Conservation (phyloP, 2,888 invertebrate genomes). For the Salpingus planirostris region DNA sequence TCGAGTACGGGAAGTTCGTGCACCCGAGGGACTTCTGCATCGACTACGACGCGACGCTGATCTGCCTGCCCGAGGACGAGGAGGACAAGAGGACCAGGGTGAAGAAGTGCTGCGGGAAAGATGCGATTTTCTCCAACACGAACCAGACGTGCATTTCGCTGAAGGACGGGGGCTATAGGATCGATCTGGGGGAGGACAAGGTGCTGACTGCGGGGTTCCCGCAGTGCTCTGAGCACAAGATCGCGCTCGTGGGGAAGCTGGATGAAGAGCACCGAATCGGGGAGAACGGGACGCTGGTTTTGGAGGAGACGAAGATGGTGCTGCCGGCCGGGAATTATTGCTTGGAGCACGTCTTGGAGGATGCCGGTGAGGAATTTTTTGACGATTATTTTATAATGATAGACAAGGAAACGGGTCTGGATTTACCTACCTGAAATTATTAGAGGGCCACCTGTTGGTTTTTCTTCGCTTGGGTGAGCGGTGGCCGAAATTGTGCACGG, state of each 20-base stretch:
- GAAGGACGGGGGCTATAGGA: constrained; percentile 30
- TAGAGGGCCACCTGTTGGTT: too few relatives aligned
- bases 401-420: too few relatives aligned
- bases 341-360: constrained; percentile 42
- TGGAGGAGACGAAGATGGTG: constrained; percentile 41
- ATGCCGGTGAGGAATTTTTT: constrained; percentile 36
- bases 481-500: too few relatives aligned
- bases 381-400: too few relatives aligned
- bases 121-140: constrained; percentile 52
- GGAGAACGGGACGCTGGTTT: constrained; percentile 47
- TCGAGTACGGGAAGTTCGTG: constrained; percentile 43
- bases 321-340: constrained; percentile 41
- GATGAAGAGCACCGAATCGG: constrained; percentile 45
- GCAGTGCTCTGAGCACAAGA: constrained; percentile 37
- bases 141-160: constrained; percentile 43
- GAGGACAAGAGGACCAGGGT: constrained; percentile 30
- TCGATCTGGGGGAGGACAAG: constrained; percentile 30
- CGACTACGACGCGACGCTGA: constrained; percentile 55
- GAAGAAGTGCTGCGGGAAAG: constrained; percentile 63
- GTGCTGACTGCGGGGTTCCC: constrained; percentile 33
- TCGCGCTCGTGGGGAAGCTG: constrained; percentile 52
- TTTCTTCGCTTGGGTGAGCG: too few relatives aligned
- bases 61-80: constrained; percentile 45
- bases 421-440: too few relatives aligned
- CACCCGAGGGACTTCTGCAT: constrained; percentile 58